Evolutionary conservation across 2,797 vertebrate genomes (phyloP), one percentile per base, ranked within the genome.

Genomic region (Sarcoramphus papa): DNA sequence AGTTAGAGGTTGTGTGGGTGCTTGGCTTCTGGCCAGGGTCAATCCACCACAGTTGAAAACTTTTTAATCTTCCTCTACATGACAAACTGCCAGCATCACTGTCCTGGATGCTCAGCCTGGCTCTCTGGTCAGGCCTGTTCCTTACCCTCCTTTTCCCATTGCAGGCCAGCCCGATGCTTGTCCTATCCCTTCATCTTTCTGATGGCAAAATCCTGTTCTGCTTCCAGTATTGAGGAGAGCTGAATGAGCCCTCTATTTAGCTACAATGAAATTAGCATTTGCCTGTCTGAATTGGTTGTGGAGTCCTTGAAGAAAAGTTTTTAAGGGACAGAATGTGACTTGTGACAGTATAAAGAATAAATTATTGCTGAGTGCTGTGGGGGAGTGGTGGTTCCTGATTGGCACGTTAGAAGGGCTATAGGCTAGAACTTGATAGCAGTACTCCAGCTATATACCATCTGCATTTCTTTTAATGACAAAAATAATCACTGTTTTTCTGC

Each of bases 381-480:
- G 62, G 27, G 19, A 2, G 9, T 48, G 35, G 62, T 69, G 6
- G 8, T 35, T 93, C 51, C 82, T 92, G n/a, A 8, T 14, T 95
- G 77, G 14, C 14, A 60, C 3, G 3, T 85, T 87, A 51, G 45
- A 74, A 77, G 22, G 27, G 22, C 65, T 68, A 5, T 54, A 85
- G 41, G n/a, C 53, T 92, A 57, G 70, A 89, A 72, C 51, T 70
- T 63, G 40, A 57, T 70, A 89, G 67, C 62, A 75, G 43, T 81
- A 40, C 15, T 88, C 57, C 53, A 86, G 72, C 73, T 86, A 81
- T 80, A 85, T 56, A 82, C 89, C 86, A 83, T 83, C 92, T 97
- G 88, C 31, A 74, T 89, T 92, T 88, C 60, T 77, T 91, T 78
- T 83, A 94, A 79, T 92, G 94, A 85, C 64, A 94, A 63, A 95